These are phyloP conservation scores for Drosophila kurseongensis DNA, from an alignment of 1,140 invertebrate species.

Conservation along the genomic window DNA sequence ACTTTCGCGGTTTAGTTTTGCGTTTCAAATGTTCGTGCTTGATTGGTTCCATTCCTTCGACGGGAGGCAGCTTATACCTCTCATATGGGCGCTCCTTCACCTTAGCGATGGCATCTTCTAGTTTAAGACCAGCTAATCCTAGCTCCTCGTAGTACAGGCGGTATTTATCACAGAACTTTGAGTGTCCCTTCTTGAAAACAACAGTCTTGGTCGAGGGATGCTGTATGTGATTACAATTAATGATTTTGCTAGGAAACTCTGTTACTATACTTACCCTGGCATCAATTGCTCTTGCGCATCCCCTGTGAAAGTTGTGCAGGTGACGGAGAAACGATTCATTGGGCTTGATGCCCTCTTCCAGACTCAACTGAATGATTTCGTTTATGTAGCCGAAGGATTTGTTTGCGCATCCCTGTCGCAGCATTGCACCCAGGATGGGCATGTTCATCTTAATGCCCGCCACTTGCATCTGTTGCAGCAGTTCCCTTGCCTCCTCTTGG, in stretches of 20 bases:
- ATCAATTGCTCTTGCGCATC: conserved; percentile 84
- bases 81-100: conserved; percentile 86
- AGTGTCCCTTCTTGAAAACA: conserved; percentile 81
- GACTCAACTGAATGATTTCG: conserved; percentile 88
- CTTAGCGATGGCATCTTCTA: conserved; percentile 84
- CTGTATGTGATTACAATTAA: conserved; percentile 20
- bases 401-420: conserved; percentile 87
- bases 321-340: conserved; percentile 86
- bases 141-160: conserved; percentile 86
- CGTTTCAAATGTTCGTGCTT: conserved; percentile 62
- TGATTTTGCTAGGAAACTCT: background rate
- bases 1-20: conserved; percentile 77
- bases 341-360: conserved; percentile 87
- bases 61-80: conserved; percentile 85
- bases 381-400: conserved; percentile 88
- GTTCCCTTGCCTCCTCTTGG: conserved; percentile 86
- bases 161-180: conserved; percentile 86
- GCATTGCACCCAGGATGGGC: conserved; percentile 89
- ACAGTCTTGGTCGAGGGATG: conserved; percentile 66
- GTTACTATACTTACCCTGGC: conserved; percentile 83
- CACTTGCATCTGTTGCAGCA: conserved; percentile 89
- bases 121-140: conserved; percentile 84
- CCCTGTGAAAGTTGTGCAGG: conserved; percentile 86
- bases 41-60: conserved; percentile 60
- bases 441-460: conserved; percentile 89